Conservation (phyloP, 1,140 invertebrate genomes). For the Harpegnathos saltator region DNA sequence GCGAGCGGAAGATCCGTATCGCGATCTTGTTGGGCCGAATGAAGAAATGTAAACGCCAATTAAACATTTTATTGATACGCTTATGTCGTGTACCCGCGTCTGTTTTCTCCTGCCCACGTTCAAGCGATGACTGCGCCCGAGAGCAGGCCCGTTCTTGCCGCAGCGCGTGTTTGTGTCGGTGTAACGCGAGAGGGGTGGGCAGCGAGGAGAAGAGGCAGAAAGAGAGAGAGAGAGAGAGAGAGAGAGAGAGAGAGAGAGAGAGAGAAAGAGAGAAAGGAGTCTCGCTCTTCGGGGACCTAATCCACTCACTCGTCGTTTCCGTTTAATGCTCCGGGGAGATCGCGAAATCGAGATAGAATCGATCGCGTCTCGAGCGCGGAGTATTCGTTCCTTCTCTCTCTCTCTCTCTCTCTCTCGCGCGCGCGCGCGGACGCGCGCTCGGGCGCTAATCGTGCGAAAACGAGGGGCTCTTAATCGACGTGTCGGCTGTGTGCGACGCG, state of each 20-base stretch:
- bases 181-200: not conserved
- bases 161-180: conserved; percentile 14
- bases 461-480: conserved; percentile 63
- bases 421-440: not conserved
- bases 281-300: conserved; percentile 32
- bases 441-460: conserved; percentile 69
- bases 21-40: conserved; percentile 80
- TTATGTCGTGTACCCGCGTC: conserved; percentile 81
- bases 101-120: conserved; percentile 45
- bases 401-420: too few relatives aligned
- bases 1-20: conserved; percentile 79
- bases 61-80: conserved; percentile 85
- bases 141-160: conserved; percentile 7
- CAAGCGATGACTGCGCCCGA: not conserved
- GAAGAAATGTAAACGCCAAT: conserved; percentile 84
- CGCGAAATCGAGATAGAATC: conserved; percentile 71
- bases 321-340: conserved; percentile 66
- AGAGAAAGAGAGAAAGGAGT: not conserved
- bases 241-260: not conserved
- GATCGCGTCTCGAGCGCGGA: conserved; percentile 33
- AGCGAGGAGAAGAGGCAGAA: not conserved
- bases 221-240: not conserved
- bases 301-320: conserved; percentile 55
- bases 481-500: conserved; percentile 64
- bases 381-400: too few relatives aligned